phyloP scores from a whole-genome alignment of 1,140 invertebrate species.

The Bilobella aurantiaca region DNA sequence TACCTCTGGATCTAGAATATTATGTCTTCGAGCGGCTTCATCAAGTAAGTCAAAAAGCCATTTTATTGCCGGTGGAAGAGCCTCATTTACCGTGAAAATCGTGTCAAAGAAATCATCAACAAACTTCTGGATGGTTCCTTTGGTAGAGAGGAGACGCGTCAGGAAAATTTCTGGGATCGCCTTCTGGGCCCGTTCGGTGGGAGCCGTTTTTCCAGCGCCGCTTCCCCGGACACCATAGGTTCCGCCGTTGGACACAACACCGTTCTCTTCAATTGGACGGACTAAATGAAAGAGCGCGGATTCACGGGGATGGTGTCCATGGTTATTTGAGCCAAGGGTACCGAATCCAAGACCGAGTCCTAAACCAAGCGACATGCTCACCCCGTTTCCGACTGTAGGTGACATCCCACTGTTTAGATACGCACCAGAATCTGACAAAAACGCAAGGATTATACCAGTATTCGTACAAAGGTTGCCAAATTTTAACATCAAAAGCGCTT shows the following conservation, averaged over 20 bases:
- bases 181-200: conserved; percentile 66
- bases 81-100: conserved; percentile 76
- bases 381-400: conserved; percentile 27
- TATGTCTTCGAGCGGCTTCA: conserved; percentile 71
- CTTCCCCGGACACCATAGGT: conserved; percentile 23
- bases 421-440: conserved; percentile 30
- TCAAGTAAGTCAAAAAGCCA: conserved; percentile 92
- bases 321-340: neutral
- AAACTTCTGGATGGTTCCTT: conserved; percentile 92
- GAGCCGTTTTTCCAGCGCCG: conserved; percentile 26
- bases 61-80: conserved; percentile 82
- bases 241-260: conserved; percentile 36
- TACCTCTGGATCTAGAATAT: conserved; percentile 76
- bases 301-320: conserved; percentile 17
- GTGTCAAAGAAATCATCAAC: conserved; percentile 89
- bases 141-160: conserved; percentile 80
- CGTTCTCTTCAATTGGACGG: conserved; percentile 66
- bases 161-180: conserved; percentile 92
- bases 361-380: conserved; percentile 19
- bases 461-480: no score
- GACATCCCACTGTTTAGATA: conserved; percentile 34
- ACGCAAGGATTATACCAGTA: conserved; percentile 9
- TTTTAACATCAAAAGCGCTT: no score
- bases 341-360: conserved; percentile 2
- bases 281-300: conserved; percentile 69